phyloP scores from a whole-genome alignment of 2,888 invertebrate species.

The Drosophila vallismaia region DNA sequence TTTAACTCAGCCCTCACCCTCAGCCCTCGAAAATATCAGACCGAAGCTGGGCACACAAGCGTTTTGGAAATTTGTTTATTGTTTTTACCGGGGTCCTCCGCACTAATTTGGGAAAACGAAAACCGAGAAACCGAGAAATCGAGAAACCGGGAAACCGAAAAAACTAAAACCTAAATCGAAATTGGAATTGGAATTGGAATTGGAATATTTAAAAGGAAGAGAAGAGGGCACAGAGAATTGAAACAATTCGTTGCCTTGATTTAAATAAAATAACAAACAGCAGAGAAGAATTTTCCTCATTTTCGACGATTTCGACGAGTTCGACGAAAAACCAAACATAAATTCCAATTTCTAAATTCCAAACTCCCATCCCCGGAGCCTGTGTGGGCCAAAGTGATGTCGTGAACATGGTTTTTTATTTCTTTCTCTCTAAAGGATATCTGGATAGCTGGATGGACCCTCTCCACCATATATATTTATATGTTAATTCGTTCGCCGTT shows the following conservation, averaged over 20 bases:
- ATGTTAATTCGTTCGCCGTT: slow-evolving; percentile 69
- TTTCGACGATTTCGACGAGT: slow-evolving; percentile 35
- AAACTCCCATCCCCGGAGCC: slow-evolving; percentile 18
- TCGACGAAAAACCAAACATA: slow-evolving; percentile 72
- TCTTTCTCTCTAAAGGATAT: slow-evolving; percentile 63
- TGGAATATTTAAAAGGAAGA: slow-evolving; percentile 53
- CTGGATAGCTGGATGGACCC: not conserved
- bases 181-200: slow-evolving; percentile 47
- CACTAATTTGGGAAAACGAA: slow-evolving; percentile 58
- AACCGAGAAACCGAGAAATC: slow-evolving; percentile 14
- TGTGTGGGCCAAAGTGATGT: slow-evolving; percentile 60
- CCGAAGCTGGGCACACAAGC: slow-evolving; percentile 63
- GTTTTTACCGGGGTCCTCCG: slow-evolving; percentile 70
- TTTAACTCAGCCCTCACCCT: slow-evolving; percentile 56
- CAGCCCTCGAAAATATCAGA: slow-evolving; percentile 40
- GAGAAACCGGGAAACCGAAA: not conserved
- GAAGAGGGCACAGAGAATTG: slow-evolving; percentile 49
- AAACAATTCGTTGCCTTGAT: slow-evolving; percentile 71
- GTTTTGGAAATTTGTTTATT: slow-evolving; percentile 76
- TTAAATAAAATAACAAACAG: slow-evolving; percentile 75
- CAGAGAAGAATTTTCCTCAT: slow-evolving; percentile 17
- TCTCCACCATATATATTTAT: slow-evolving; percentile 44
- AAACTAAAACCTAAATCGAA: not conserved
- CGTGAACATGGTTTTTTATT: slow-evolving; percentile 76
- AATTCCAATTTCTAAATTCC: slow-evolving; percentile 48